Conservation (phyloP, 2,797 vertebrate genomes). For the Hydrolagus colliei region DNA sequence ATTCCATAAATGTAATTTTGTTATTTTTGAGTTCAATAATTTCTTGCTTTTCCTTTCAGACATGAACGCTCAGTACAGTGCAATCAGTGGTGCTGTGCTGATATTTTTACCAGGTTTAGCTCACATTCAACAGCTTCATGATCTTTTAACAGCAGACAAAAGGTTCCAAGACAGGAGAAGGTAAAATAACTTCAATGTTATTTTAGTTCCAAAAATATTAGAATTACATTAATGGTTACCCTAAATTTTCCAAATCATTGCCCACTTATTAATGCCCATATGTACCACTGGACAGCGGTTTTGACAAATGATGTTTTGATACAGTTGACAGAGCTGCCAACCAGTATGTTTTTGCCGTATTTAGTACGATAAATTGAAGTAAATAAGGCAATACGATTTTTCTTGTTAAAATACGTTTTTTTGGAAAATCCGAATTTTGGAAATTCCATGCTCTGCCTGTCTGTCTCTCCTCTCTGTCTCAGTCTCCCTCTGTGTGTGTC, state of each 20-base stretch:
- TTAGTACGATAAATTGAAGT: too few species aligned
- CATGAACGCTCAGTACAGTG: slow-evolving; percentile 73
- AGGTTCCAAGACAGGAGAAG: slow-evolving; percentile 76
- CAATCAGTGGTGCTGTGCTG: slow-evolving; percentile 76
- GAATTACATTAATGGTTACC: background rate
- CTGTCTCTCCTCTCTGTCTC: too few species aligned
- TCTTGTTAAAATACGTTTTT: too few species aligned
- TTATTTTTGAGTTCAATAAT: slow-evolving; percentile 13
- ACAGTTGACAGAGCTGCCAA: too few species aligned
- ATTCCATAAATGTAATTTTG: background rate
- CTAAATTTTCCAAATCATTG: background rate
- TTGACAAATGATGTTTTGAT: background rate
- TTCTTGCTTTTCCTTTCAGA: slow-evolving; percentile 54
- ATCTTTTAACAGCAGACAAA: slow-evolving; percentile 77
- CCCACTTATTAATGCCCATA: background rate
- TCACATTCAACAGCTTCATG: slow-evolving; percentile 87
- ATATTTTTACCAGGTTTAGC: slow-evolving; percentile 90
- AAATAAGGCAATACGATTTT: too few species aligned
- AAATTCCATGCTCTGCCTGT: too few species aligned
- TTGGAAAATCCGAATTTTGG: too few species aligned
- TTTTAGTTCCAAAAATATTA: slow-evolving; percentile 7
- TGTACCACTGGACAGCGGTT: background rate
- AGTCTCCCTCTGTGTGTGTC: too few species aligned
- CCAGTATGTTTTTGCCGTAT: too few species aligned
- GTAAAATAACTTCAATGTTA: slow-evolving; percentile 44